These are phyloP conservation scores for Paramacrobiotus metropolitanus DNA, from an alignment of 1,140 invertebrate species.

Conservation along the genomic window DNA sequence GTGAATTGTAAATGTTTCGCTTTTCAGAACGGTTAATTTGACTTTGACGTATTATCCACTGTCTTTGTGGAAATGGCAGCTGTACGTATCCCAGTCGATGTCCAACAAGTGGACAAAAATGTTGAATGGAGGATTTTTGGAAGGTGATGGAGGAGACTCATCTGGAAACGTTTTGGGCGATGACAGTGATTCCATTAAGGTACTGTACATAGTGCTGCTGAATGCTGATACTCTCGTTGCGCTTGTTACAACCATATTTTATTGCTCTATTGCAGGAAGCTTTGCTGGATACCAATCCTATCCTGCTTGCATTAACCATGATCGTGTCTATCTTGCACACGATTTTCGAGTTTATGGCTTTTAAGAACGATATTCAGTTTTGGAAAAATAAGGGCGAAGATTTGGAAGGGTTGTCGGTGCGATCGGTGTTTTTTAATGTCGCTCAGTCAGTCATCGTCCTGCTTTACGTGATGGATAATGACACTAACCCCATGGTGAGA, in stretches of 20 bases:
- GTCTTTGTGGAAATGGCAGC: constrained; percentile 87
- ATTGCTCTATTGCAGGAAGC: constrained; percentile 37
- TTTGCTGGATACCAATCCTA: constrained; percentile 85
- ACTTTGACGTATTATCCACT: constrained; percentile 73
- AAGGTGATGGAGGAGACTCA: constrained; percentile 27
- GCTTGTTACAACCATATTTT: no score
- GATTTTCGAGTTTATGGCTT: constrained; percentile 91
- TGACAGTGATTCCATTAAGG: constrained; percentile 21
- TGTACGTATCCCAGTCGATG: constrained; percentile 79
- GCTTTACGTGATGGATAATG: constrained; percentile 90
- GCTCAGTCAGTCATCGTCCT: constrained; percentile 86
- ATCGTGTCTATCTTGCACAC: constrained; percentile 82
- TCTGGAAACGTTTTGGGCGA: constrained; percentile 29
- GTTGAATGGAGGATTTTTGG: constrained; percentile 3
- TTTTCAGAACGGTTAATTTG: constrained; percentile 26
- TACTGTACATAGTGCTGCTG: constrained; percentile 33
- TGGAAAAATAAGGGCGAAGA: constrained; percentile 85
- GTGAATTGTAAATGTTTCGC: constrained; percentile 9
- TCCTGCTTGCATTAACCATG: constrained; percentile 71
- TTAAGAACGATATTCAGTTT: constrained; percentile 99
- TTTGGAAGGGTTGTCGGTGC: constrained; percentile 82
- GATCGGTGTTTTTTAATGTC: constrained; percentile 96
- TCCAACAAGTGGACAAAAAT: constrained; percentile 28
- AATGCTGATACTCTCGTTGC: constrained; percentile 16
- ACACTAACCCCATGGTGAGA: constrained; percentile 82